These are phyloP conservation scores for Lasioglossum leucozonium DNA, from an alignment of 2,888 invertebrate species.

Conservation along the genomic window DNA sequence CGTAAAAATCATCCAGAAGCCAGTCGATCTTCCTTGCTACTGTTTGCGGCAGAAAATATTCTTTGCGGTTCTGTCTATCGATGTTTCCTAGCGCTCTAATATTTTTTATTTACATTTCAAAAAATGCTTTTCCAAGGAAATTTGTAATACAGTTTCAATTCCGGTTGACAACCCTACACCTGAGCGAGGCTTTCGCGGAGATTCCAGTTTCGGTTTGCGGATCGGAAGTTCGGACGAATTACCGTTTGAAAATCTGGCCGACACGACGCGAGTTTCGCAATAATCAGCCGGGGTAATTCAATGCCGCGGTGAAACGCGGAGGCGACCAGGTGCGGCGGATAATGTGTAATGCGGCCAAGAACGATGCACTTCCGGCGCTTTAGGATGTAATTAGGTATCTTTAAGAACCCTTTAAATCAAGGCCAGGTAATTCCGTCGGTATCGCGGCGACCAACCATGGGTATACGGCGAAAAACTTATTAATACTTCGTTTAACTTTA, in stretches of 20 bases:
- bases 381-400: conserved; percentile 65
- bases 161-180: too few species aligned
- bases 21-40: neutral
- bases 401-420: conserved; percentile 62
- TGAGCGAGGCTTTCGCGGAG: neutral
- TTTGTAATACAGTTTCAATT: too few species aligned
- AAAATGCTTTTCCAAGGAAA: too few species aligned
- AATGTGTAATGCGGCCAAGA: conserved; percentile 50
- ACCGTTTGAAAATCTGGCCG: neutral
- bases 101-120: too few species aligned
- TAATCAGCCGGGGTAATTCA: conserved; percentile 23
- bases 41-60: neutral
- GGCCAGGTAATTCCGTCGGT: conserved; percentile 19
- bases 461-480: conserved; percentile 9
- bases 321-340: conserved; percentile 59
- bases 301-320: conserved; percentile 21
- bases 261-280: neutral
- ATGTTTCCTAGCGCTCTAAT: too few species aligned
- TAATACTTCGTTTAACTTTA: conserved; percentile 22
- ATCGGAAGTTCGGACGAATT: neutral
- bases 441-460: conserved; percentile 29
- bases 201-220: neutral
- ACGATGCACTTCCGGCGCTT: conserved; percentile 63
- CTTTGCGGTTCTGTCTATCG: neutral
- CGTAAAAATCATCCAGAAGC: neutral